phyloP scores from a whole-genome alignment of 2,113 vertebrate genomes.

The Euleptes europaea region DNA sequence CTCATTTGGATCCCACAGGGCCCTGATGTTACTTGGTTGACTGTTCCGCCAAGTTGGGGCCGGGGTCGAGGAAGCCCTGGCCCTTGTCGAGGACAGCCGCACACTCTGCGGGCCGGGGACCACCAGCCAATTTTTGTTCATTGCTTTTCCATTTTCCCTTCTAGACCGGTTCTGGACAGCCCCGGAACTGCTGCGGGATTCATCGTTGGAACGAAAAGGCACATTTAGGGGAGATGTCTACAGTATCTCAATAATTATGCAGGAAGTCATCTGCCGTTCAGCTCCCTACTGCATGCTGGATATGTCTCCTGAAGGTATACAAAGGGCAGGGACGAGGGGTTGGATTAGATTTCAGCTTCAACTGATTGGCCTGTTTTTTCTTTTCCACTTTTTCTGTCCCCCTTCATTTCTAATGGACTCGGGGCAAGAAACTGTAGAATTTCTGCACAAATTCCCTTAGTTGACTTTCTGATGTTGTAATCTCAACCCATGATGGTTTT shows the following conservation, averaged over 20 bases:
- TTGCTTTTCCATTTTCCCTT: background rate
- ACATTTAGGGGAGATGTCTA: constrained; percentile 81
- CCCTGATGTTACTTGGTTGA: too few relatives aligned
- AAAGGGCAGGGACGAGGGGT: background rate
- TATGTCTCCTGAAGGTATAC: constrained; percentile 80
- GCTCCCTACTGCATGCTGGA: constrained; percentile 89
- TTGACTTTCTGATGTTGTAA: background rate
- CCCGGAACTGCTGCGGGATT: constrained; percentile 84
- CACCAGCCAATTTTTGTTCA: too few relatives aligned
- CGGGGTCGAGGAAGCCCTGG: too few relatives aligned
- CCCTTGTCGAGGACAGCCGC: too few relatives aligned
- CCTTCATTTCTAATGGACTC: background rate
- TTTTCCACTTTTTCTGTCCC: background rate
- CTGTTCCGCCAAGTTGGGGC: too few relatives aligned
- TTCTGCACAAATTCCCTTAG: too few relatives aligned
- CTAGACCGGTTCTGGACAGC: constrained; percentile 90
- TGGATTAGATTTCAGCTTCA: background rate
- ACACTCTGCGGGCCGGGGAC: too few relatives aligned
- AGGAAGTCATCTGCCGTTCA: constrained; percentile 87
- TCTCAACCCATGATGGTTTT: too few relatives aligned
- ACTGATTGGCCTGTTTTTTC: background rate
- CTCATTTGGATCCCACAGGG: too few relatives aligned
- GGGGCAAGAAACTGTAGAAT: background rate
- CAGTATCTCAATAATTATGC: constrained; percentile 87
- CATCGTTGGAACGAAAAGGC: constrained; percentile 69